Evolutionary conservation across 2,888 invertebrate species (phyloP).

Genomic region (Dryococelus australis): DNA sequence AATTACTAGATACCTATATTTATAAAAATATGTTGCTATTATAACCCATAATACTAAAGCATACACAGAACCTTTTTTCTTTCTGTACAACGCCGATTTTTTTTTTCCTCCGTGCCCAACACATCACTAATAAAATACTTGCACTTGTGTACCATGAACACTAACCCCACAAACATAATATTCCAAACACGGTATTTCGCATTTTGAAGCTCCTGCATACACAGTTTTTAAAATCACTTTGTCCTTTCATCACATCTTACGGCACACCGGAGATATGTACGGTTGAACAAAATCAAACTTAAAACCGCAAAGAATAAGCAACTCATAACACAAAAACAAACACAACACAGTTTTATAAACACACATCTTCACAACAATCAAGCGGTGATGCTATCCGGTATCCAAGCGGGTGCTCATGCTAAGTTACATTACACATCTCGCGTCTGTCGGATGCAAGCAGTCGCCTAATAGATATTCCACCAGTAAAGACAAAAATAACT

Average conservation of each 20-base stretch:
- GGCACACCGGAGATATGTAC: not conserved
- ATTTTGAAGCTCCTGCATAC: not conserved
- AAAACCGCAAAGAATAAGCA: not conserved
- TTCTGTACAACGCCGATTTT: not conserved
- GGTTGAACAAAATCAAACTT: not conserved
- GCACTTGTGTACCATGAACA: not conserved
- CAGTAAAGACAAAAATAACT: slow-evolving; percentile 52
- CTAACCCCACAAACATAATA: not conserved
- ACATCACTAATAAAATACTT: not conserved
- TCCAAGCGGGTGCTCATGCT: slow-evolving; percentile 16
- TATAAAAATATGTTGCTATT: not conserved
- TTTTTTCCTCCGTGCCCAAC: not conserved
- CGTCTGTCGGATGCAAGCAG: not conserved
- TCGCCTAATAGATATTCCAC: not conserved
- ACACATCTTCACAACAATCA: slow-evolving; percentile 1
- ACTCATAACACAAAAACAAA: not conserved
- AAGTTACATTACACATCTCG: not conserved
- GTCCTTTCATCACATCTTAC: not conserved
- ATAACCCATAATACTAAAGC: not conserved
- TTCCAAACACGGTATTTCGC: not conserved
- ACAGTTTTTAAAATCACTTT: not conserved
- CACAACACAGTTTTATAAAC: not conserved
- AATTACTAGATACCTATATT: no score
- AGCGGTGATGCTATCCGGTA: slow-evolving; percentile 2
- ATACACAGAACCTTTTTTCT: not conserved